Base-by-base conservation (phyloP, 2,113 vertebrate genomes). In the Myiozetetes cayanensis region DNA sequence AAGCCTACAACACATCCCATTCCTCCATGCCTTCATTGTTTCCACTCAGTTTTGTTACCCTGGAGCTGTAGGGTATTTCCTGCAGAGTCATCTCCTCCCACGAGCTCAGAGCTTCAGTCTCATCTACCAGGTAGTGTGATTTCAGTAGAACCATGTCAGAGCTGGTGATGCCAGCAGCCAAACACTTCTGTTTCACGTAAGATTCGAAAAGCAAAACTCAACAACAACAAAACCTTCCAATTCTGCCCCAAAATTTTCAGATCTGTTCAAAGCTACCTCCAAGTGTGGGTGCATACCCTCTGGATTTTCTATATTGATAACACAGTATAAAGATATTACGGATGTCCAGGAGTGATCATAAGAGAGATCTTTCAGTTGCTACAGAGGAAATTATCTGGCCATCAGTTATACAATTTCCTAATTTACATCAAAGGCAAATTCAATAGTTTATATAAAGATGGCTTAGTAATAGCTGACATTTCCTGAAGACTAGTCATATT, bases 41-140 rank as follows among this genome's bases (percentile, higher is more conserved):
- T 93, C 59, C 78, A 74, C 21, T 89, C 43, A n/a, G 63, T 92
- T 95, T 91, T 91, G 66, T 95, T 93, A 63, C 78, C 87, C 71
- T 90, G 91, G 75, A 96, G 91, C 87, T 88, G 46, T 47, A 73
- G 82, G 78, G 65, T 91, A 79, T 96, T 96, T 96, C 90, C 91
- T 94, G 89, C 58, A 66, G 76, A 90, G 53, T 94, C 77, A 85
- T 94, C 89, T 94, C 87, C 73, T 95, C 91, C 59, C 77, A 61
- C 43, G 4, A 0, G 10, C 67, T 81, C 65, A 21, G 78, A 73
- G 31, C 37, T 94, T 88, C 61, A 35, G 53, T 80, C 46, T 85
- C 85, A 74, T 59, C 89, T 75, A 16, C 25, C 37, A 56, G 70
- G 35, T 58, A 87, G 30, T 6, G 4, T 27, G 22, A 66, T 89